Percentiles rank a stretch among this genome's conserved stretches.
Evolutionary conservation across 2,113 vertebrate species (phyloP).

Genomic region (Ammodytes marinus): DNA sequence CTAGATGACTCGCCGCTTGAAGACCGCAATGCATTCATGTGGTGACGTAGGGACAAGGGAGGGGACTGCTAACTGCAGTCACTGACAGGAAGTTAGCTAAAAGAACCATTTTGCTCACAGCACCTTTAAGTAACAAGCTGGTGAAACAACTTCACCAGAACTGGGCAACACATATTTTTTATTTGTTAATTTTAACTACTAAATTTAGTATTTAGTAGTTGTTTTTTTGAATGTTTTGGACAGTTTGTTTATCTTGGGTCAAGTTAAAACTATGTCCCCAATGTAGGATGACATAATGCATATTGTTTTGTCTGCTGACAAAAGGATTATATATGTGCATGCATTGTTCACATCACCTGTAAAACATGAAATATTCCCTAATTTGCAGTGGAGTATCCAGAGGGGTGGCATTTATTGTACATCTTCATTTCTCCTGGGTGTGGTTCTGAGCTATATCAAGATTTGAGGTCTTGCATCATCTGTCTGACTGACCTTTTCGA

Average conservation of each 20-base stretch:
- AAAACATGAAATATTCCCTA: not conserved
- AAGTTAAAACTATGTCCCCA: not conserved
- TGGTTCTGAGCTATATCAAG: not conserved
- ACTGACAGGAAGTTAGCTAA: no score
- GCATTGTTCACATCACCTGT: not conserved
- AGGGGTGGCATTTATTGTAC: not conserved
- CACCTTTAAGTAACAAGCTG: not conserved
- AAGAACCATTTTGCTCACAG: no score
- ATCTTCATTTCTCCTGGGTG: not conserved
- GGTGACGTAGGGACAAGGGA: no score
- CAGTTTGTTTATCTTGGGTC: not conserved
- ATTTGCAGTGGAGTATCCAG: not conserved
- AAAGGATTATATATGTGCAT: not conserved
- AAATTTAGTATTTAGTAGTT: no score
- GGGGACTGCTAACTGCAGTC: no score
- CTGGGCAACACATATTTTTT: no score
- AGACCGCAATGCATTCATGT: no score
- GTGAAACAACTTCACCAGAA: not conserved
- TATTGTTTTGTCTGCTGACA: not conserved
- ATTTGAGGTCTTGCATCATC: not conserved
- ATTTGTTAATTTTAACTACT: no score
- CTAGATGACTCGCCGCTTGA: no score
- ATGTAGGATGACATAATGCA: not conserved
- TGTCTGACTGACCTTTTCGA: not conserved
- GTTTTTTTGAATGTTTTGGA: not conserved